These are phyloP conservation scores for Drosophila littoralis DNA, from an alignment of 1,140 invertebrate species.

Conservation along the genomic window DNA sequence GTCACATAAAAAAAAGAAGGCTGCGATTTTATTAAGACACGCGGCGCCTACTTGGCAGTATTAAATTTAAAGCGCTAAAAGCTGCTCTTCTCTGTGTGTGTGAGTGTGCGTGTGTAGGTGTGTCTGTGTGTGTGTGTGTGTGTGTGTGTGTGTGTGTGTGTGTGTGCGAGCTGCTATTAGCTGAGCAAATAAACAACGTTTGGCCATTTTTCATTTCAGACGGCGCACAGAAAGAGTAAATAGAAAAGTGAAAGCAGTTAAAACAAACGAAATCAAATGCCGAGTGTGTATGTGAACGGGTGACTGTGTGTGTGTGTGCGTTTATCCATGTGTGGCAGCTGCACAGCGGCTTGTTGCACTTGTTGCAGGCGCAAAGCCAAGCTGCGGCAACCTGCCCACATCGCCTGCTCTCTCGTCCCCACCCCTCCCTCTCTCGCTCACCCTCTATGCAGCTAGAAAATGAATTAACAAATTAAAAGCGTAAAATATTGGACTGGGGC, in stretches of 20 bases:
- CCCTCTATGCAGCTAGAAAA: slow-evolving; percentile 55
- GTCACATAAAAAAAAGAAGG: slow-evolving; percentile 37
- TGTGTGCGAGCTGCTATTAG: slow-evolving; percentile 53
- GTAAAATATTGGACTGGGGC: slow-evolving; percentile 70
- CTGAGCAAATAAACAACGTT: slow-evolving; percentile 69
- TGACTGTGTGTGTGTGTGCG: slow-evolving; percentile 9
- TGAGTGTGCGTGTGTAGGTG: not conserved
- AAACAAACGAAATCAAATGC: slow-evolving; percentile 77
- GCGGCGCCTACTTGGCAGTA: slow-evolving; percentile 31
- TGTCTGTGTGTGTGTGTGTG: slow-evolving; percentile 1
- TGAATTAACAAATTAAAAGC: slow-evolving; percentile 83
- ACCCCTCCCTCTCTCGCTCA: not conserved
- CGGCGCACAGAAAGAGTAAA: slow-evolving; percentile 42
- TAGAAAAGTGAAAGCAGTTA: slow-evolving; percentile 77
- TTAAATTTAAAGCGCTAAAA: slow-evolving; percentile 40
- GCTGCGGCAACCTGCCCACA: slow-evolving; percentile 2
- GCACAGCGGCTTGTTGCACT: slow-evolving; percentile 61
- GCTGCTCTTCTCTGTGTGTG: not conserved
- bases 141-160: slow-evolving; percentile 2
- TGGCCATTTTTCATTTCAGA: slow-evolving; percentile 74
- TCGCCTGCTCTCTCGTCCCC: not conserved
- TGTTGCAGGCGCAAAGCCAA: slow-evolving; percentile 61
- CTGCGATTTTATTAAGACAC: slow-evolving; percentile 50
- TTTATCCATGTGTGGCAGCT: slow-evolving; percentile 53
- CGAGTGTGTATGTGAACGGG: slow-evolving; percentile 26